Conservation (phyloP, 2,888 invertebrate species). For the Amblyjoppa proteus region DNA sequence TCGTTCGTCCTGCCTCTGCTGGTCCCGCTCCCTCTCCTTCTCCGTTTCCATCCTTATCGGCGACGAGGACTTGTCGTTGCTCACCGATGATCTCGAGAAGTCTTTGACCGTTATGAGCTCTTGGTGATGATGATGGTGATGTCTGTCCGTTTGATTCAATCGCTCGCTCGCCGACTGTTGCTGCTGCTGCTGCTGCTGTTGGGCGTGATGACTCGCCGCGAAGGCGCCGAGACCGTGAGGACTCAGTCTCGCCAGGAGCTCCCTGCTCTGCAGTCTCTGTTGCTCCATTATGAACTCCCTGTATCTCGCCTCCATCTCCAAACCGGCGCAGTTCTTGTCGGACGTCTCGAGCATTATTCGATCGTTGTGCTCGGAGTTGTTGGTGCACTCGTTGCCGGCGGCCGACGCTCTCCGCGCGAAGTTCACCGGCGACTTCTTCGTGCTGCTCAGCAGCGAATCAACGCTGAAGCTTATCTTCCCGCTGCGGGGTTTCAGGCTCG, state of each 20-base stretch:
- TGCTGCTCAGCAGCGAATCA: constrained; percentile 87
- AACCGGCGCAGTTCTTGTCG: constrained; percentile 74
- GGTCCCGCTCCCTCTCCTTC: constrained; percentile 69
- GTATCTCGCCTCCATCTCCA: constrained; percentile 81
- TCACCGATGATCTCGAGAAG: constrained; percentile 78
- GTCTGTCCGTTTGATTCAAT: constrained; percentile 56
- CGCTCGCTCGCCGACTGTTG: constrained; percentile 67
- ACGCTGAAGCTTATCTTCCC: constrained; percentile 91
- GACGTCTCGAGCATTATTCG: constrained; percentile 64
- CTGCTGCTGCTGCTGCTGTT: constrained; percentile 71
- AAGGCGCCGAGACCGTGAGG: constrained; percentile 77
- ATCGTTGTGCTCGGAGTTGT: constrained; percentile 54
- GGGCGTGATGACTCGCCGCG: constrained; percentile 75
- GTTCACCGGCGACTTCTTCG: constrained; percentile 77
- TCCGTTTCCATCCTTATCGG: constrained; percentile 77
- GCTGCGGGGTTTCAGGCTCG: constrained; percentile 81
- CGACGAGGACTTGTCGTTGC: constrained; percentile 79
- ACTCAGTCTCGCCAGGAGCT: constrained; percentile 80
- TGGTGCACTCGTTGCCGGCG: constrained; percentile 69
- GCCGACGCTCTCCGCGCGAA: constrained; percentile 71
- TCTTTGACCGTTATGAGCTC: constrained; percentile 81
- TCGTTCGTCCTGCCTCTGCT: constrained; percentile 65
- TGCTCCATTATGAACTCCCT: constrained; percentile 81
- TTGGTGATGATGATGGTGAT: constrained; percentile 73
- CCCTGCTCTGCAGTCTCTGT: constrained; percentile 80